Conservation (phyloP, 2,888 invertebrate genomes). For the Nineta flava region DNA sequence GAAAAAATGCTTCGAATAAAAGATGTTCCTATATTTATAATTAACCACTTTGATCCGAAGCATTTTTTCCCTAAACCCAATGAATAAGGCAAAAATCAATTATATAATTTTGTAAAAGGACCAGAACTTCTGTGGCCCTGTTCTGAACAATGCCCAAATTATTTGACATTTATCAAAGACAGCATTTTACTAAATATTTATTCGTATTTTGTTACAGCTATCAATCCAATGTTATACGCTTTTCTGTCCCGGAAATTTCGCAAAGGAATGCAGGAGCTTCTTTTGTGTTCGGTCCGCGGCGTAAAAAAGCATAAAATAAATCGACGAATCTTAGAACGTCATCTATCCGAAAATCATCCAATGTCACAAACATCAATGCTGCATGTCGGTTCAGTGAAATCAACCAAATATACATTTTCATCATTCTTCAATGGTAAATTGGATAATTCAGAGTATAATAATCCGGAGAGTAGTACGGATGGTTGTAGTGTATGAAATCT, state of each 20-base stretch:
- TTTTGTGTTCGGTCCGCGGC: constrained; percentile 38
- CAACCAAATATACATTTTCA: not conserved
- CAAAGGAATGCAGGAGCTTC: constrained; percentile 67
- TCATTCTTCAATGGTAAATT: constrained; percentile 1
- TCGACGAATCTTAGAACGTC: not conserved
- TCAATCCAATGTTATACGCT: constrained; percentile 82
- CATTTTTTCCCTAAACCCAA: no score
- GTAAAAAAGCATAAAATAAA: constrained; percentile 19
- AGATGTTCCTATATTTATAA: no score
- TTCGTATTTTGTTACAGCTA: constrained; percentile 15
- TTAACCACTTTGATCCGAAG: no score
- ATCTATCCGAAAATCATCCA: not conserved
- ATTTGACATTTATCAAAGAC: no score
- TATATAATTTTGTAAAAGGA: no score
- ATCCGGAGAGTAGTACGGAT: constrained; percentile 2
- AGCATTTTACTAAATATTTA: not conserved
- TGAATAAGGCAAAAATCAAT: no score
- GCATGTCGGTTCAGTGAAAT: not conserved
- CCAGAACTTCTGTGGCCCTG: no score
- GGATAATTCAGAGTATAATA: not conserved
- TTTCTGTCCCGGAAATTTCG: constrained; percentile 55
- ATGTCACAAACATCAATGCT: constrained; percentile 5
- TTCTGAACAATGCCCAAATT: no score
- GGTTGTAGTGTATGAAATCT: constrained; percentile 1
- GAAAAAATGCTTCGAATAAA: no score